Conservation (phyloP, 2,888 invertebrate genomes). For the Gymnocheta viridis region DNA sequence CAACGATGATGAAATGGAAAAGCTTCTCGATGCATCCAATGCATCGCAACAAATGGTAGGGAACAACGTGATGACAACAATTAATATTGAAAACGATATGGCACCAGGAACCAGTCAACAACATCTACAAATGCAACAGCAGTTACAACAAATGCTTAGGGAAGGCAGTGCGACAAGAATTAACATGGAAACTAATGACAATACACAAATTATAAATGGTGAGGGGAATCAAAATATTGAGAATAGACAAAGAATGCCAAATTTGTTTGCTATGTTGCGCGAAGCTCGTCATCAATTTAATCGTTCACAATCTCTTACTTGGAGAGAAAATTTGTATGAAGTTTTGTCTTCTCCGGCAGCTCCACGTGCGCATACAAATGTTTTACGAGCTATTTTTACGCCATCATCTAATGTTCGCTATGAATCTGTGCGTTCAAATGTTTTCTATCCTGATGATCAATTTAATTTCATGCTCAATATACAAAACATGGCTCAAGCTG, state of each 20-base stretch:
- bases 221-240: slow-evolving; percentile 38
- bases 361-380: slow-evolving; percentile 77
- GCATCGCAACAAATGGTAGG: slow-evolving; percentile 5
- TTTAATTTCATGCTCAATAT: slow-evolving; percentile 69
- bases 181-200: slow-evolving; percentile 72
- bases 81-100: slow-evolving; percentile 71
- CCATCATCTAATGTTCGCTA: slow-evolving; percentile 76
- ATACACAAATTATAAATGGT: background rate
- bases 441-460: slow-evolving; percentile 69
- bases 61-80: slow-evolving; percentile 60
- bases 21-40: slow-evolving; percentile 37
- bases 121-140: slow-evolving; percentile 43
- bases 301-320: slow-evolving; percentile 72
- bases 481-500: background rate
- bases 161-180: slow-evolving; percentile 71
- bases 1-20: slow-evolving; percentile 49
- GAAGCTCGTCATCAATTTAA: slow-evolving; percentile 72
- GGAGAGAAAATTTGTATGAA: slow-evolving; percentile 79
- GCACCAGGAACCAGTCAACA: slow-evolving; percentile 71
- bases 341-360: slow-evolving; percentile 77
- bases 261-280: slow-evolving; percentile 73
- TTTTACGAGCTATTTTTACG: slow-evolving; percentile 77
- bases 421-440: slow-evolving; percentile 69
- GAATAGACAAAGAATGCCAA: slow-evolving; percentile 69
- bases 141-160: slow-evolving; percentile 34